A percentile compares a stretch with the other conserved stretches of the same genome.
Conservation (phyloP, 2,888 invertebrate species). For the Pristionchus exspectatus region DNA sequence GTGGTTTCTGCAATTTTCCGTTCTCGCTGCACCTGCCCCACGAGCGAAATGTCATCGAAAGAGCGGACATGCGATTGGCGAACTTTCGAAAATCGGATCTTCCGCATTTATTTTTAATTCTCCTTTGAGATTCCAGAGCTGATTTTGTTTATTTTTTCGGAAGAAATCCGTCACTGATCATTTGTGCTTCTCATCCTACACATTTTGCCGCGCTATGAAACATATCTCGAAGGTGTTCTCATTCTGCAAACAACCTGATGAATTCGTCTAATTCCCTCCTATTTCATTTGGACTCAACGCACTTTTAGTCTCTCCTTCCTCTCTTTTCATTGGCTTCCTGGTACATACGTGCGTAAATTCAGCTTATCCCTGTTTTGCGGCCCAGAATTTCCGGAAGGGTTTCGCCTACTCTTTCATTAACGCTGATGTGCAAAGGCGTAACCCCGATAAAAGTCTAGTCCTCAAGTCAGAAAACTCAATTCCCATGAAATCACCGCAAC, state of each 20-base stretch:
- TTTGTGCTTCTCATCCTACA: not conserved
- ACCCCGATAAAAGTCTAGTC: not conserved
- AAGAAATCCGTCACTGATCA: not conserved
- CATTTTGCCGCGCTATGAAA: no score
- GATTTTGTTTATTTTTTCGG: not conserved
- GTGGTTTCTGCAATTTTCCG: not conserved
- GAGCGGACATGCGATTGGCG: not conserved
- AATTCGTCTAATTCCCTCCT: not conserved
- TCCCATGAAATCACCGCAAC: not conserved
- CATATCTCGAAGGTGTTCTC: no score
- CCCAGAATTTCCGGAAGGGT: not conserved
- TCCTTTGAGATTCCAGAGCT: not conserved
- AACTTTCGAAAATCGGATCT: not conserved
- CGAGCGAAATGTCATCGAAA: not conserved
- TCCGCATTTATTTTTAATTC: not conserved
- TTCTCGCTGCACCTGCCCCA: not conserved
- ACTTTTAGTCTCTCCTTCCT: not conserved
- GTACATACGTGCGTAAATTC: not conserved
- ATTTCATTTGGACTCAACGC: not conserved
- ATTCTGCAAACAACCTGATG: no score
- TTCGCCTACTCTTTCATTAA: not conserved
- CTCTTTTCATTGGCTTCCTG: not conserved
- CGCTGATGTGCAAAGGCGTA: not conserved
- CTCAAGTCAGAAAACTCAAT: not conserved
- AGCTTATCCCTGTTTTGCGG: slow-evolving; percentile 3